Evolutionary conservation across 1,140 invertebrate genomes (phyloP), one percentile per base, ranked within the genome.

Genomic region (Tetramorium parvispinum): DNA sequence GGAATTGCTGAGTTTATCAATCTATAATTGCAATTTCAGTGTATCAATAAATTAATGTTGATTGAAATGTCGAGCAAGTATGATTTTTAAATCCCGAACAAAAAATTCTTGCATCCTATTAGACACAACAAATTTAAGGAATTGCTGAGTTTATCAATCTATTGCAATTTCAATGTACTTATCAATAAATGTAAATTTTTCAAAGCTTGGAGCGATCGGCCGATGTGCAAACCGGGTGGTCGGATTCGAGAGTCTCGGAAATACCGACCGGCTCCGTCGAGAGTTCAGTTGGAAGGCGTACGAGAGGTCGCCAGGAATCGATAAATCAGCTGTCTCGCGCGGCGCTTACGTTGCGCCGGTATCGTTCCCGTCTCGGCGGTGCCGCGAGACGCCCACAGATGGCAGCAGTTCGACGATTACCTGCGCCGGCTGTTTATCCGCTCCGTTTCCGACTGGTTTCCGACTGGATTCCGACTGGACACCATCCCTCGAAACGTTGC

Each of bases 221-320:
- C 13, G n/a, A 24, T 3, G 3, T 24, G 27, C 27, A 65, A 51
- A 78, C 63, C 21, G 18, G 5, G 5, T 78, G 8, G 4, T 24
- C 7, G 51, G 6, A 37, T 43, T 53, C 11, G 18, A 27, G 11
- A 55, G 1, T 0, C 40, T 40, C 16, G 2, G 21, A 32, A 18
- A 24, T 79, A 81, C 49, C 78, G 65, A 81, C 77, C 21, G 32
- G 1, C 3, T n/a, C 18, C 7, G 4, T 81, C 37, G 24, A 81
- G 7, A 1, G 21, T 68, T 49, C 37, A 57, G 1, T 8, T 13
- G 16, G 46, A 53, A 1, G 16, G 6, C 32, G 2, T 65, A 8
- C 32, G 32, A 55, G 32, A 68, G 46, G 63, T 81, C 49, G 49
- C 32, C 65, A 81, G 63, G 66, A 53, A 81, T 37, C n/a, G 63